These are phyloP conservation scores for Odontocolon sp. DNA, from an alignment of 2,888 invertebrate genomes.

Conservation along the genomic window DNA sequence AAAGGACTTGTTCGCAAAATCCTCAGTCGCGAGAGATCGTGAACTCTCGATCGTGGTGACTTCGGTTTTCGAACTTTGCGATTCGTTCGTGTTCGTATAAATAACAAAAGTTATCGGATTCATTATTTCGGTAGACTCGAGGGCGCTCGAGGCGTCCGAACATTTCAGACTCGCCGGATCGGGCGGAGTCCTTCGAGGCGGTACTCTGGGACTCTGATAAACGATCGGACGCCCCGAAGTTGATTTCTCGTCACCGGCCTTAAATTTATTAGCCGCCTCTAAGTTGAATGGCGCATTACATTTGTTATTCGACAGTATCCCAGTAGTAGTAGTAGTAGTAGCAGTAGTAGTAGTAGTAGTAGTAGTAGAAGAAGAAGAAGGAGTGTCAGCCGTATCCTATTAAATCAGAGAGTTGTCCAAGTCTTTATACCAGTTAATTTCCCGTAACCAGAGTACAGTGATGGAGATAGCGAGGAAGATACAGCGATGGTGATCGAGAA, in stretches of 20 bases:
- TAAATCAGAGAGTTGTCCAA: conserved; percentile 71
- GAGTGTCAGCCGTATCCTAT: conserved; percentile 79
- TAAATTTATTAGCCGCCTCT: conserved; percentile 67
- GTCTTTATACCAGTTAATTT: conserved; percentile 59
- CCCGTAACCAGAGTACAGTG: conserved; percentile 69
- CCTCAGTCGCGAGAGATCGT: not conserved
- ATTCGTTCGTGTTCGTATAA: not conserved
- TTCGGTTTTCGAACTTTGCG: not conserved
- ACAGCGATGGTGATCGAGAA: conserved; percentile 2
- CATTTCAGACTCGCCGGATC: conserved; percentile 46
- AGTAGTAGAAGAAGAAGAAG: conserved; percentile 66
- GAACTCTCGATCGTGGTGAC: not conserved
- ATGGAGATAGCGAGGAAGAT: conserved; percentile 11
- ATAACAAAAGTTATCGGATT: not conserved
- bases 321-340: too few relatives aligned
- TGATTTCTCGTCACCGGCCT: conserved; percentile 36
- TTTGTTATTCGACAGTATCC: conserved; percentile 76
- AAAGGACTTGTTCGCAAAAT: not conserved
- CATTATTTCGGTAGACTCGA: not conserved
- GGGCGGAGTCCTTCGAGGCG: conserved; percentile 73
- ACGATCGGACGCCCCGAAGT: conserved; percentile 69
- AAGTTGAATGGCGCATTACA: conserved; percentile 68
- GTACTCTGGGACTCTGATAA: conserved; percentile 76
- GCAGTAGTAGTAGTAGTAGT: too few relatives aligned
- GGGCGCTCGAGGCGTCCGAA: not conserved